A percentile compares a stretch with the other conserved stretches of the same genome.
Conservation (phyloP, 2,797 vertebrate genomes). For the Sphenodon punctatus region DNA sequence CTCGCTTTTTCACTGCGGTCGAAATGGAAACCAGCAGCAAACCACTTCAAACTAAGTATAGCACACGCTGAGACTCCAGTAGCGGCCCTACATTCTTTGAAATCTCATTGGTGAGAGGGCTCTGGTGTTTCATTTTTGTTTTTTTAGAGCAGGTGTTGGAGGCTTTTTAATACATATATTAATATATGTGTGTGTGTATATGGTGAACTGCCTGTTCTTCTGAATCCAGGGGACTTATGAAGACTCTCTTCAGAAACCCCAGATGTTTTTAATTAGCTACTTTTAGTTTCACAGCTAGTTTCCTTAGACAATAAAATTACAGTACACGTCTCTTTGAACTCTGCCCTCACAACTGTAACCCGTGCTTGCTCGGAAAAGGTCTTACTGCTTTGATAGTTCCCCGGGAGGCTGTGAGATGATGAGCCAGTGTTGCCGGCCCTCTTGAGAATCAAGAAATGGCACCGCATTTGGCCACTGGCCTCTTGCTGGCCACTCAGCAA, state of each 20-base stretch:
- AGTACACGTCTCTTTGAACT: background rate
- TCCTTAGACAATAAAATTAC: background rate
- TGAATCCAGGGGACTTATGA: background rate
- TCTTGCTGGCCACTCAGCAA: background rate
- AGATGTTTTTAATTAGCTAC: background rate
- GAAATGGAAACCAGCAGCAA: background rate
- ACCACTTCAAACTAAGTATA: background rate
- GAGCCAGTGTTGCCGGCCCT: background rate
- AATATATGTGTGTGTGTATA: too few relatives aligned
- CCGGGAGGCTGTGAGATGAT: background rate
- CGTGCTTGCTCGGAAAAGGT: background rate
- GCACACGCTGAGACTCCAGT: background rate
- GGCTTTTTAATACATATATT: background rate
- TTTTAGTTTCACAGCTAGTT: background rate
- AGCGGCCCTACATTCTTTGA: background rate
- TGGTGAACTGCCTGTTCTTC: background rate
- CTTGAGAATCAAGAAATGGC: constrained; percentile 21
- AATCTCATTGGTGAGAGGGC: background rate
- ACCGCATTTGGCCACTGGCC: constrained; percentile 16
- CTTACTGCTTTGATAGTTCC: background rate
- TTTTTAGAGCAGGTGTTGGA: background rate
- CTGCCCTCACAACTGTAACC: background rate
- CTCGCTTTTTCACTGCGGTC: background rate
- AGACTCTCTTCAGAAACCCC: background rate
- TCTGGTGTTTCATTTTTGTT: constrained; percentile 1